These are phyloP conservation scores for Nycticebus coucang DNA, from an alignment of 2,113 vertebrate genomes.

Conservation along the genomic window DNA sequence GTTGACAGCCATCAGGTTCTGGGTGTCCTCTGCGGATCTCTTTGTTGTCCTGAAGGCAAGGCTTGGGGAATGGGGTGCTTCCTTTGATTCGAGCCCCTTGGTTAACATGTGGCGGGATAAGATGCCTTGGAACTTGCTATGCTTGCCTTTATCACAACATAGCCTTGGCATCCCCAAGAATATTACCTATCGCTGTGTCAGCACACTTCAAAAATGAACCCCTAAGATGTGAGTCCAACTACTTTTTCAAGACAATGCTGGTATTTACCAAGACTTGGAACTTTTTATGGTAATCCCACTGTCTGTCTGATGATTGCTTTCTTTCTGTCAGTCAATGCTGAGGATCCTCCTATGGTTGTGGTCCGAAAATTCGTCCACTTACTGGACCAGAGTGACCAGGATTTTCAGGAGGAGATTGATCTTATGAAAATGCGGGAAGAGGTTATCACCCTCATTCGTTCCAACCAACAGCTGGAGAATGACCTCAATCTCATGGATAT, in stretches of 20 bases:
- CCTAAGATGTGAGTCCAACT: not conserved
- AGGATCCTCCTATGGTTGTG: constrained; percentile 95
- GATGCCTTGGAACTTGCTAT: not conserved
- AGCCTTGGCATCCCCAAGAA: not conserved
- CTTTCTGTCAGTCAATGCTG: constrained; percentile 88
- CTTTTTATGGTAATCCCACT: not conserved
- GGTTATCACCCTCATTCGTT: constrained; percentile 97
- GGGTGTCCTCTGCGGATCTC: constrained; percentile 8
- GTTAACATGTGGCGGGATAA: not conserved
- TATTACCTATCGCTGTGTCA: not conserved
- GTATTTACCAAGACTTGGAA: not conserved
- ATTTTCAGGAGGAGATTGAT: constrained; percentile 98
- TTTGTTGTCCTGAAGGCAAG: constrained; percentile 59
- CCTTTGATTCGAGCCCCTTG: not conserved
- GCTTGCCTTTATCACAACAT: not conserved
- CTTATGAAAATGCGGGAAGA: constrained; percentile 96
- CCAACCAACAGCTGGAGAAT: constrained; percentile 97
- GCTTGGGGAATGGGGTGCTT: constrained; percentile 8
- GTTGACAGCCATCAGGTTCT: constrained; percentile 6
- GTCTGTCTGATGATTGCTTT: not conserved
- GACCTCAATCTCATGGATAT: constrained; percentile 99
- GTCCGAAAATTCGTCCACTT: constrained; percentile 98
- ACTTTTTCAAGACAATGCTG: not conserved
- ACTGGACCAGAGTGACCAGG: constrained; percentile 98
- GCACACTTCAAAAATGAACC: not conserved